Percentiles rank a stretch among this genome's conserved stretches.
Evolutionary conservation across 2,797 vertebrate species (phyloP).

Genomic region (Babyrousa celebensis): DNA sequence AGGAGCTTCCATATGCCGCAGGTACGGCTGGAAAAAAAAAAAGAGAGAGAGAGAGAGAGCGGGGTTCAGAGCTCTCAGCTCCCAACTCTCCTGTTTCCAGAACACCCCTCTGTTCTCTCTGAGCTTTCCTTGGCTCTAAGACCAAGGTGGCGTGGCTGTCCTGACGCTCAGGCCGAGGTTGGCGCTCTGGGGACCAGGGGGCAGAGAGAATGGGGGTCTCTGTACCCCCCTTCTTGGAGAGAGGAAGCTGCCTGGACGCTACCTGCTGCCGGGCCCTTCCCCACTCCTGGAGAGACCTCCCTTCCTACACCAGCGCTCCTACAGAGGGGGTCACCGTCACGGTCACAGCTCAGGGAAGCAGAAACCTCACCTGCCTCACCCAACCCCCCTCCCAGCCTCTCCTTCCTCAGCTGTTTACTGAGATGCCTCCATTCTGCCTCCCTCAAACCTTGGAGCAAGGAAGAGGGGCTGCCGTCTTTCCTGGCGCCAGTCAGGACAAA

Average conservation of each 20-base stretch:
- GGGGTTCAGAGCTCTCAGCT: background rate
- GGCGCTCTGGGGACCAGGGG: background rate
- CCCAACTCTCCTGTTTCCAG: background rate
- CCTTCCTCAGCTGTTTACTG: background rate
- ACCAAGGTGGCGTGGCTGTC: background rate
- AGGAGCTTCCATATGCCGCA: too few species aligned
- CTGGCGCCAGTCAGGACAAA: conserved; percentile 84
- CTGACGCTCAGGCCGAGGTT: background rate
- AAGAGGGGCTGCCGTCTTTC: conserved; percentile 69
- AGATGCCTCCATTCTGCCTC: background rate
- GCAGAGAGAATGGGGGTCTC: background rate
- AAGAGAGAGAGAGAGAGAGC: background rate
- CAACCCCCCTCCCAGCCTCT: fast-evolving
- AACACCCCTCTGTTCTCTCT: background rate
- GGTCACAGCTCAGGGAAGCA: background rate
- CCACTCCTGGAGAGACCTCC: background rate
- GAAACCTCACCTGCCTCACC: background rate
- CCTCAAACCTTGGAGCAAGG: background rate
- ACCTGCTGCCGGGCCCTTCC: background rate
- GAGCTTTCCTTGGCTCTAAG: conserved; percentile 40
- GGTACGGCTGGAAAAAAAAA: too few species aligned
- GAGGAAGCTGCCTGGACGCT: background rate
- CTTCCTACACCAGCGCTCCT: background rate
- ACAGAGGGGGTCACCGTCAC: too few species aligned
- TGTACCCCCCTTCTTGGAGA: background rate